Evolutionary conservation across 2,888 invertebrate genomes (phyloP).

Genomic region (Luperina testacea): DNA sequence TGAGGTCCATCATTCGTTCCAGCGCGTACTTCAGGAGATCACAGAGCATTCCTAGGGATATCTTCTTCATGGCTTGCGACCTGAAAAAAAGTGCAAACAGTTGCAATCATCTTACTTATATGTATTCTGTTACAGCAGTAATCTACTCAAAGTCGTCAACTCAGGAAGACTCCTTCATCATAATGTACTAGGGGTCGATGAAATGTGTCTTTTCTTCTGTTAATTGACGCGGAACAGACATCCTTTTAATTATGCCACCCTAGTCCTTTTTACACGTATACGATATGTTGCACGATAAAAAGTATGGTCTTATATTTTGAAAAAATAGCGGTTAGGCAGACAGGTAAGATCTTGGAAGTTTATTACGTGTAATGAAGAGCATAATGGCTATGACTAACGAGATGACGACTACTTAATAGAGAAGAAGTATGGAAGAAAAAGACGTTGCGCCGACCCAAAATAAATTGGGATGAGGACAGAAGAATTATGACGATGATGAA

Average conservation of each 20-base stretch:
- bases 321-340: not conserved
- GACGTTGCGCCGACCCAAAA: not conserved
- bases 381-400: not conserved
- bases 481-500: not conserved
- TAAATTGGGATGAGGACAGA: not conserved
- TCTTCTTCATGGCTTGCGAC: slow-evolving; percentile 93
- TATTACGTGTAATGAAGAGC: not conserved
- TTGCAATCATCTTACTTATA: slow-evolving; percentile 15
- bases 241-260: slow-evolving; percentile 5
- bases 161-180: not conserved
- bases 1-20: slow-evolving; percentile 94
- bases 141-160: not conserved
- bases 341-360: too few relatives aligned
- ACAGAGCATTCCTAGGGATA: slow-evolving; percentile 93
- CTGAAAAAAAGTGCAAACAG: slow-evolving; percentile 78
- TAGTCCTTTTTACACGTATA: not conserved
- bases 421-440: not conserved
- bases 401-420: not conserved
- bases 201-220: not conserved
- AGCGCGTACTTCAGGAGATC: slow-evolving; percentile 94
- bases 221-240: not conserved
- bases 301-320: not conserved
- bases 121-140: not conserved
- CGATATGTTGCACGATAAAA: not conserved
- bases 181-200: not conserved